Conservation (phyloP, 2,888 invertebrate genomes). For the Calliopum simillimum region DNA sequence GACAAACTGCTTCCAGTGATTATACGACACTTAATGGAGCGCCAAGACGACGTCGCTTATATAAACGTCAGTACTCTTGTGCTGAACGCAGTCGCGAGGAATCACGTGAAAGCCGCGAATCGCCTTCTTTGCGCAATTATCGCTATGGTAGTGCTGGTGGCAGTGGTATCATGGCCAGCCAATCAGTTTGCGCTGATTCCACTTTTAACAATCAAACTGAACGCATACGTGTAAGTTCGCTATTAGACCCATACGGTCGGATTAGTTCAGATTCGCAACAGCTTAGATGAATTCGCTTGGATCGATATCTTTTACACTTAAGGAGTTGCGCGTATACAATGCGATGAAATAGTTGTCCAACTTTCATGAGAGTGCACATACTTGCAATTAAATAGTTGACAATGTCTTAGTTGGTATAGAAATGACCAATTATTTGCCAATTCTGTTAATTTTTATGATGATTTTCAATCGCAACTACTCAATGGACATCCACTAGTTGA, state of each 20-base stretch:
- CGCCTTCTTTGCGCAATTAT: conserved; percentile 53
- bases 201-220: conserved; percentile 47
- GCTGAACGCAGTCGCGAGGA: conserved; percentile 63
- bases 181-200: conserved; percentile 58
- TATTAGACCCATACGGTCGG: conserved; percentile 2
- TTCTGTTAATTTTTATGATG: too few relatives aligned
- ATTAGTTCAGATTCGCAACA: background rate
- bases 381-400: too few relatives aligned
- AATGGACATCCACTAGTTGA: too few relatives aligned
- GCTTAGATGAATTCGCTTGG: background rate
- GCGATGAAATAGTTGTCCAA: too few relatives aligned
- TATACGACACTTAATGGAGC: conserved; percentile 50
- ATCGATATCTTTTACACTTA: background rate
- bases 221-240: conserved; percentile 58
- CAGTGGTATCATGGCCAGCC: conserved; percentile 58
- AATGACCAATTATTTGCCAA: too few relatives aligned
- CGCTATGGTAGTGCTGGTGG: too few relatives aligned
- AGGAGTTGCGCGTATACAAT: too few relatives aligned
- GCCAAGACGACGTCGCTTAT: conserved; percentile 62
- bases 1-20: conserved; percentile 53
- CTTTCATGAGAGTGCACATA: too few relatives aligned
- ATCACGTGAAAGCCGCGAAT: conserved; percentile 64
- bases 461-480: too few relatives aligned
- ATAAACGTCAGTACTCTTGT: conserved; percentile 65
- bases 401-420: too few relatives aligned